Evolutionary conservation across 2,888 invertebrate genomes (phyloP), one percentile per base, ranked within the genome.

Genomic region (Adelognathus sp.): DNA sequence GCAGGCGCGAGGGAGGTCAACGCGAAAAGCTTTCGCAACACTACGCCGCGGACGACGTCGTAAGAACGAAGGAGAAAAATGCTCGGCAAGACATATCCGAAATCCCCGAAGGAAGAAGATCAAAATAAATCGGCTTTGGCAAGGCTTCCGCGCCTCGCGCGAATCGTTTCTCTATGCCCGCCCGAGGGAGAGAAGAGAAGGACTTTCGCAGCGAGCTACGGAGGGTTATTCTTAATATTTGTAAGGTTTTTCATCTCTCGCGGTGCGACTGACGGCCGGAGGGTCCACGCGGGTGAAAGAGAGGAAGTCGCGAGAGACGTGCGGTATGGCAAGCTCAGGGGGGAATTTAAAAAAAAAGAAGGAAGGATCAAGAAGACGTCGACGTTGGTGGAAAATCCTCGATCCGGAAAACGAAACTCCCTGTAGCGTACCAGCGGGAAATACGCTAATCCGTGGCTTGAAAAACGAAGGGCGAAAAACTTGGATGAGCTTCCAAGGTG

Each of bases 71-170:
- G 27, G 31, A 60, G 67, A 61, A 70, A 52, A 60, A 70, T 39
- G 69, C 64, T 60, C 72, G 56, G 46, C 27, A 64, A 63, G 76
- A 84, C 83, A 83, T n/a, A n/a, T 84, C 81, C 85, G 80, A 83
- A 84, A 84, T 83, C 86, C n/a, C 84, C 74, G 82, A 82, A 80
- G 81, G 82, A 84, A 85, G 82, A 83, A 83, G 88, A 88, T 86
- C 86, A 87, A 87, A 87, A 87, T 87, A 88, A 90, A 89, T 90
- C 88, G 87, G 89, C 89, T 90, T 89, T 89, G 77, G 85, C 83
- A 83, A 84, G 89, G 89, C 86, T 88, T 89, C 87, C 85, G 81
- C 80, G 79, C 46, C 71, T 79, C 27, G 61, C 75, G 41, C 66
- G 60, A 36, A 76, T 63, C 56, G 52, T 72, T 77, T 73, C 71